Evolutionary conservation across 2,888 invertebrate genomes (phyloP), one percentile per base, ranked within the genome.

Genomic region (Hydroisotoma schaefferi): DNA sequence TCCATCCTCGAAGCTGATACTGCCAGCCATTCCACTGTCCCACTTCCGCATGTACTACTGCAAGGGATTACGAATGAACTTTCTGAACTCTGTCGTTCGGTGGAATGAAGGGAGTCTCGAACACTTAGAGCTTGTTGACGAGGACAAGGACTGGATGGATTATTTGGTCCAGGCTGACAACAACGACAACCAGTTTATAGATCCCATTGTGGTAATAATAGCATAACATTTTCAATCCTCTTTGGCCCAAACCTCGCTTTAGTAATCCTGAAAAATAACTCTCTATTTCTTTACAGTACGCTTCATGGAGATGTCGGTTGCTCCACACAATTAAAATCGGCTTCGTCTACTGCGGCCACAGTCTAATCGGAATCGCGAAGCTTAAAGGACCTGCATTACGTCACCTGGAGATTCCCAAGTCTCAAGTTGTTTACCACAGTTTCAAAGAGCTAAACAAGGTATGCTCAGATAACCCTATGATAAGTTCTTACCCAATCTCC

Each of bases 351-450:
- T 79, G 78, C 65, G 82, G 81, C 60, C 81, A 84, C 67, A 83
- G 85, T 76, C 76, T 86, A 55, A 78, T 85, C 28, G 85, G 85
- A 23, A 83, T 87, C 53, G 83, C 84, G 38, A 79, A 85, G 66
- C 78, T 86, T 33, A 77, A 84, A 56, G 82, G 82, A 47, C 74
- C 79, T 23, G 78, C 78, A 28, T 76, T 86, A 66, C 79, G 79
- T 65, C 78, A 78, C 46, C 76, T 86, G 38, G 80, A 80, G 70
- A 80, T 86, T 64, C 83, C 85, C 12, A 79, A 80, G 67, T 69
- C 69, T 18, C 69, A 68, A 57, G 63, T 72, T 54, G 43, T 69
- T 18, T 69, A 64, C 47, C 59, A 63, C 47, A 67, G 62, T 49
- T 57, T 69, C 44, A 40, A 54, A 20, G 61, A 67, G 28, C 51